Evolutionary conservation across 2,113 vertebrate genomes (phyloP), one percentile per base, ranked within the genome.

Genomic region (Oncorhynchus tshawytscha): DNA sequence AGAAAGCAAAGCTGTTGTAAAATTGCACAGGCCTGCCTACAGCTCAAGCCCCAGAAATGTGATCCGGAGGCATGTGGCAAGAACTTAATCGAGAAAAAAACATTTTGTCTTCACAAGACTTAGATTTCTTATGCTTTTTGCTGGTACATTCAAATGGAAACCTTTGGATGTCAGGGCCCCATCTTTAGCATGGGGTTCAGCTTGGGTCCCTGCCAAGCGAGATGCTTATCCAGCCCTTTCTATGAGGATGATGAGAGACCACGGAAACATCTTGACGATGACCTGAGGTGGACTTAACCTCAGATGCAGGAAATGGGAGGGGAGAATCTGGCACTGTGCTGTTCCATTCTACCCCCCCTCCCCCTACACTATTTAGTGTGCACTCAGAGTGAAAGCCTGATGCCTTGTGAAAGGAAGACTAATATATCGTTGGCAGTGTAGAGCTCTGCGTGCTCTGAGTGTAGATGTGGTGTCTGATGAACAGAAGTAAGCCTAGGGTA

Each of bases 401-500:
- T 24, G 71, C 9, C 72, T 76, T 8, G 49, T 60, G 16, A 68
- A 75, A 71, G 73, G 12, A 5, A 12, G n/a, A 71, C 67, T 76
- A 45, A 9, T 45, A 45, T 45, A 45, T 11, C 39, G 39, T 45
- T 76, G 73, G 72, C 51, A 16, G 51, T 54, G 16, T 54, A 16
- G 51, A 5, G 51, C 51, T 16, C 49, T 51, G 49, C 67, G 71
- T 78, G 67, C 70, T 64, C 31, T 54, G 66, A 71, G 66, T 88
- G 77, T 79, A 77, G 84, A 72, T 83, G 83, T 82, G 54, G 67
- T 54, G 74, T 59, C 34, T 65, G 71, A 77, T 67, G 85, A 81
- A 48, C 85, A 84, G 85, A 90, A 90, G 89, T 89, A 85, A 45
- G 39, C 39, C 39, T 45, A 2, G 39, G 8, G 39, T 1, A 5